Percentiles rank a stretch among this genome's conserved stretches.
These are phyloP conservation scores for Entomobrya proxima DNA, from an alignment of 2,888 invertebrate species.

Conservation along the genomic window DNA sequence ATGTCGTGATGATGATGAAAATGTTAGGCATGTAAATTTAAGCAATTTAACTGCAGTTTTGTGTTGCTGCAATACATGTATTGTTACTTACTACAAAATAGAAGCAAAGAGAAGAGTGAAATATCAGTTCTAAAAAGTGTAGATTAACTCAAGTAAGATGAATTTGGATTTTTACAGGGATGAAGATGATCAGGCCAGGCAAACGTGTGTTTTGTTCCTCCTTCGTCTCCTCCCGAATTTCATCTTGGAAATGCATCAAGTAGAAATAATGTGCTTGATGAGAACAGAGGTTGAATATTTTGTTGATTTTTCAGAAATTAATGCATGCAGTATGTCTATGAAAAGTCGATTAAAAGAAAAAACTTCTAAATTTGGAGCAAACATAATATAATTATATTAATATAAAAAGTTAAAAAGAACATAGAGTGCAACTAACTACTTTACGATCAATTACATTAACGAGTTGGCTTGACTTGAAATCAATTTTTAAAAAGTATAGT, in stretches of 20 bases:
- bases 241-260: conserved; percentile 31
- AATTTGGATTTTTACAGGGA: conserved; percentile 35
- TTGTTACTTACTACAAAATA: background rate
- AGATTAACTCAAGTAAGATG: conserved; percentile 21
- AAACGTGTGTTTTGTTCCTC: conserved; percentile 41
- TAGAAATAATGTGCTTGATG: background rate
- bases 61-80: background rate
- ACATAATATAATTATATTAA: too few relatives aligned
- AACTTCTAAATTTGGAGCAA: too few relatives aligned
- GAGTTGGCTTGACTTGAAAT: too few relatives aligned
- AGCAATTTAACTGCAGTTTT: background rate
- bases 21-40: background rate
- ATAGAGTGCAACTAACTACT: too few relatives aligned
- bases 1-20: background rate
- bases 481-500: too few relatives aligned
- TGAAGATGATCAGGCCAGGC: conserved; percentile 37
- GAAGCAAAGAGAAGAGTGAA: background rate
- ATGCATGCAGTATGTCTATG: too few relatives aligned
- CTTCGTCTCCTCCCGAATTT: conserved; percentile 54
- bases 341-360: too few relatives aligned
- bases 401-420: too few relatives aligned
- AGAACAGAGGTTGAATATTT: background rate
- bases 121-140: background rate
- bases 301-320: too few relatives aligned
- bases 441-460: too few relatives aligned